Evolutionary conservation across 2,888 invertebrate species (phyloP).

Genomic region (Pandemis cinnamomeana): DNA sequence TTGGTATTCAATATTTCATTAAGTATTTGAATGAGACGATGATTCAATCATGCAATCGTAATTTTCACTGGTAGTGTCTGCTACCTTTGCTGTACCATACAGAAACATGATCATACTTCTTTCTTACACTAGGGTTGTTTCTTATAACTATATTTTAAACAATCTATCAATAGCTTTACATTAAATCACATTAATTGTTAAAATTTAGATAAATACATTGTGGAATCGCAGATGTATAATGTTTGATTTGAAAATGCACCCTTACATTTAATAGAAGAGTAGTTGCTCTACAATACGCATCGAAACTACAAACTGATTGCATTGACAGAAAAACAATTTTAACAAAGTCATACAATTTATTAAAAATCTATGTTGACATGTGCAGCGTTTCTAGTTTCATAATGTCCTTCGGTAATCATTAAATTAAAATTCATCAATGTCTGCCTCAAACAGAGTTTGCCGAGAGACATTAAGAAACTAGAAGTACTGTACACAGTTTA

Average conservation of each 20-base stretch:
- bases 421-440: too few species aligned
- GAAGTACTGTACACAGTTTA: too few species aligned
- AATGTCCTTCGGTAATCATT: too few species aligned
- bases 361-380: background rate
- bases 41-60: background rate
- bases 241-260: slow-evolving; percentile 11
- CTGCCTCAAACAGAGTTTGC: too few species aligned
- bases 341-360: slow-evolving; percentile 3
- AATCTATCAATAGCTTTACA: slow-evolving; percentile 41
- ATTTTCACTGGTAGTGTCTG: background rate
- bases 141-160: slow-evolving; percentile 31
- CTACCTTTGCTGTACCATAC: background rate
- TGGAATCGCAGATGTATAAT: slow-evolving; percentile 1
- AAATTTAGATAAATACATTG: slow-evolving; percentile 29
- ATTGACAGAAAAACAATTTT: background rate
- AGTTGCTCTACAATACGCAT: slow-evolving; percentile 13
- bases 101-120: background rate
- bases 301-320: slow-evolving; percentile 14
- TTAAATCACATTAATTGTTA: slow-evolving; percentile 40
- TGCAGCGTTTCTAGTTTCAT: background rate
- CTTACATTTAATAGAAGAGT: slow-evolving; percentile 2
- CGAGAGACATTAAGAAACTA: too few species aligned
- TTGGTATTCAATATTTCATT: too few species aligned
- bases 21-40: background rate
- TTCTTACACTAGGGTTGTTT: slow-evolving; percentile 6